phyloP scores from a whole-genome alignment of 1,140 invertebrate species.

The Pseudomyrmex pallidus region DNA sequence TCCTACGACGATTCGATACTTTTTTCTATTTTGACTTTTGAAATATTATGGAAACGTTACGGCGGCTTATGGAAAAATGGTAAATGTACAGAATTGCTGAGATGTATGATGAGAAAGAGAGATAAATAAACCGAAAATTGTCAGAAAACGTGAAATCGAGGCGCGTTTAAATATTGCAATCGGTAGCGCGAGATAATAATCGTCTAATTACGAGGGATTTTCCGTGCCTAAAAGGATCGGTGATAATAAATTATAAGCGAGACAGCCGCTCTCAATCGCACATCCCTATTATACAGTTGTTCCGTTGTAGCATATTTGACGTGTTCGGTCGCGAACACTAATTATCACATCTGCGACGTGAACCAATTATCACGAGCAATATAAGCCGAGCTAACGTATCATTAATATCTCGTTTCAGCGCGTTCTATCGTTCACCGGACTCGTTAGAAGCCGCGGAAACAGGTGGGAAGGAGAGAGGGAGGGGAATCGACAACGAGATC shows the following conservation, averaged over 20 bases:
- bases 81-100: background rate
- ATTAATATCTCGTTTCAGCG: slow-evolving; percentile 66
- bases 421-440: slow-evolving; percentile 2
- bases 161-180: slow-evolving; percentile 12
- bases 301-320: slow-evolving; percentile 51
- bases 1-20: too few species aligned
- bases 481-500: slow-evolving; percentile 50
- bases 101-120: background rate
- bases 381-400: slow-evolving; percentile 51
- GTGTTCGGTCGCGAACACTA: slow-evolving; percentile 52
- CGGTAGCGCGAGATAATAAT: slow-evolving; percentile 50
- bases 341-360: slow-evolving; percentile 55
- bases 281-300: slow-evolving; percentile 47
- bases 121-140: background rate
- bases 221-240: background rate
- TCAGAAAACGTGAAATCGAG: slow-evolving; percentile 8
- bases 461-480: too few species aligned
- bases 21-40: too few species aligned
- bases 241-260: slow-evolving; percentile 30
- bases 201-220: slow-evolving; percentile 10
- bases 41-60: too few species aligned
- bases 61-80: too few species aligned
- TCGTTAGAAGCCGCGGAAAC: slow-evolving; percentile 14
- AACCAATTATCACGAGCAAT: slow-evolving; percentile 60
- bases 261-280: slow-evolving; percentile 14